Base-by-base conservation (phyloP, 1,140 invertebrate genomes). In the Tenebrio molitor region DNA sequence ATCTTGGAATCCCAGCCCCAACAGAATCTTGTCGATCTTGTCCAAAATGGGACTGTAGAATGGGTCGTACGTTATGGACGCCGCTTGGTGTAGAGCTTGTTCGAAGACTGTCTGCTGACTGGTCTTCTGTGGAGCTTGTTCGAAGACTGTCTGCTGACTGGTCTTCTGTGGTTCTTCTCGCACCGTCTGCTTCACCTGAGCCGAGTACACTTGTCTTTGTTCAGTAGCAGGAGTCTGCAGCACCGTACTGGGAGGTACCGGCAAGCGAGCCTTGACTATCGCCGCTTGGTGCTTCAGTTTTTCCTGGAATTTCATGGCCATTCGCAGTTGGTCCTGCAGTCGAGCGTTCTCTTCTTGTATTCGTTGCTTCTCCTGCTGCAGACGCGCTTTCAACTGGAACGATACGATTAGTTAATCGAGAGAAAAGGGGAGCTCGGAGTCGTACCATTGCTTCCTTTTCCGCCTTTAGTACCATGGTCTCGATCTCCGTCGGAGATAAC, bases 1-100 rank as follows among this genome's bases (percentile, higher is more conserved):
- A 1, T 93, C 92, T 0, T 79, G 80, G 0, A 88, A 86, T 16
- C 89, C 89, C 39, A 95, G 81, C 39, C 91, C 88, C 4, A 80
- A 83, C 25, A 95, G 88, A 36, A 95, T 90, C 4, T 89, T 87
- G 75, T 95, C 92, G 5, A 95, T 88, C 78, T 88, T 89, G 1
- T 89, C 86, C 14, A 95, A 78, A 39, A 95, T 90, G 3, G 90
- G 88, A n/a, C 89, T 90, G 80, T 94, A 95, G 84, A 93, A 95
- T 10, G 90, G 86, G 77, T 95, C 93, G 71, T 87, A 87, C 16
- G 76, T 80, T 5, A 76, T 77, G 14, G 69, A 25, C 19, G 74
- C 74, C n/a, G 74, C 76, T 63, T 74, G 46, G 12, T 76, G 77
- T 2, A 79, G 62, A 4, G 36, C 29, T 50, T 73, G 62, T 69